Base-by-base conservation (phyloP, 1,140 invertebrate genomes). In the Oncopodura yosiiana region DNA sequence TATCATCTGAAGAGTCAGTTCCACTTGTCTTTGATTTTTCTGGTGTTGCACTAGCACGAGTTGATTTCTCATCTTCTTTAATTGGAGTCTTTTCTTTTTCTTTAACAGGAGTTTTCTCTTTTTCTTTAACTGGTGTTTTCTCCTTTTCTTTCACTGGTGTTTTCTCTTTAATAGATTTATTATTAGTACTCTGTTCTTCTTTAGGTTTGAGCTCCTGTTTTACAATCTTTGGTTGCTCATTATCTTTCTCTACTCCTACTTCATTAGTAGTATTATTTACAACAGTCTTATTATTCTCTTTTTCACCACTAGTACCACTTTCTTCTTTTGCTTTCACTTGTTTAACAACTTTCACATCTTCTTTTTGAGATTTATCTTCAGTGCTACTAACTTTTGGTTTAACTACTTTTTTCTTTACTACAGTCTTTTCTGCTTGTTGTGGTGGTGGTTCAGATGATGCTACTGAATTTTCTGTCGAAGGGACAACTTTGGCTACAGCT, bases 281-380 rank as follows among this genome's bases (percentile, higher is more conserved):
- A 46, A 18, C 48, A 14, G 19, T 36, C 6, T 27, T 29, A 19
- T 44, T 53, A 36, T 52, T 46, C 39, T 49, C 43, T 5, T 42
- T 32, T 34, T 26, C 67, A 48, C 62, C 65, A 51, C 67, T 67
- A 42, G 66, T 63, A 24, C 59, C 34, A 12, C 39, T 39, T 4
- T 46, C 34, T 12, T 50, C 61, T 69, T 66, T 45, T 59, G 65
- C 57, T 38, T 64, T 53, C 63, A 58, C 51, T 46, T 69, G n/a
- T n/a, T n/a, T n/a, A n/a, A n/a, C n/a, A n/a, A n/a, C n/a, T n/a
- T n/a, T n/a, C n/a, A n/a, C n/a, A n/a, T n/a, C n/a, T n/a, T n/a
- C n/a, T n/a, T n/a, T n/a, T n/a, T n/a, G n/a, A n/a, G n/a, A n/a
- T n/a, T n/a, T n/a, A n/a, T n/a, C n/a, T n/a, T n/a, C n/a, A n/a